phyloP scores from a whole-genome alignment of 1,140 invertebrate genomes.

The Mercenaria mercenaria region DNA sequence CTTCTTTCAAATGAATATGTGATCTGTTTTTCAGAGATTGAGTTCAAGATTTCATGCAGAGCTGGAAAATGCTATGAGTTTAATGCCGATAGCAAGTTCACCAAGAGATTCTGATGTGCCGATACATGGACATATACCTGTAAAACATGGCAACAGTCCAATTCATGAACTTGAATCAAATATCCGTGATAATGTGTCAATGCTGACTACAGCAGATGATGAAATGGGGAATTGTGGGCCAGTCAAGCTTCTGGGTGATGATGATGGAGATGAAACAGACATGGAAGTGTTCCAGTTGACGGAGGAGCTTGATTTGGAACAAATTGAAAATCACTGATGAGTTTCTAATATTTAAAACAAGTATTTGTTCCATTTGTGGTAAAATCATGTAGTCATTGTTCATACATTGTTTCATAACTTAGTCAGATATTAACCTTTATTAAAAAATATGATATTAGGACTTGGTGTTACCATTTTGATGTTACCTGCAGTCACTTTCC shows the following conservation, averaged over 20 bases:
- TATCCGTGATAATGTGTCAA: conserved; percentile 70
- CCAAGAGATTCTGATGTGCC: conserved; percentile 76
- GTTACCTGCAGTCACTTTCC: no score
- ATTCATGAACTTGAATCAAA: conserved; percentile 67
- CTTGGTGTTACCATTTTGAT: neutral
- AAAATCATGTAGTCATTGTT: neutral
- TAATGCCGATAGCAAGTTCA: conserved; percentile 81
- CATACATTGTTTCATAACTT: neutral
- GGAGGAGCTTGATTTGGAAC: conserved; percentile 80
- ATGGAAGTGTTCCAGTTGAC: conserved; percentile 77
- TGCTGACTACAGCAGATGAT: conserved; percentile 69
- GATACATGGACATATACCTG: conserved; percentile 44
- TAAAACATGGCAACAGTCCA: conserved; percentile 65
- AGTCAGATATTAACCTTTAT: neutral
- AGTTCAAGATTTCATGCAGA: conserved; percentile 73
- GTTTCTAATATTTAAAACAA: neutral
- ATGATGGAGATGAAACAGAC: conserved; percentile 68
- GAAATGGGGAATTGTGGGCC: conserved; percentile 58
- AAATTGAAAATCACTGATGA: conserved; percentile 80
- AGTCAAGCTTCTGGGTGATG: conserved; percentile 76
- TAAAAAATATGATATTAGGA: neutral
- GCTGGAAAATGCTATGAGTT: conserved; percentile 74
- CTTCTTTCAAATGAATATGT: neutral
- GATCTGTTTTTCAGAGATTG: neutral
- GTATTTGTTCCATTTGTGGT: neutral